A percentile compares a stretch with the other conserved stretches of the same genome.
Conservation (phyloP, 2,797 vertebrate species). For the Rhodeus uyekii region DNA sequence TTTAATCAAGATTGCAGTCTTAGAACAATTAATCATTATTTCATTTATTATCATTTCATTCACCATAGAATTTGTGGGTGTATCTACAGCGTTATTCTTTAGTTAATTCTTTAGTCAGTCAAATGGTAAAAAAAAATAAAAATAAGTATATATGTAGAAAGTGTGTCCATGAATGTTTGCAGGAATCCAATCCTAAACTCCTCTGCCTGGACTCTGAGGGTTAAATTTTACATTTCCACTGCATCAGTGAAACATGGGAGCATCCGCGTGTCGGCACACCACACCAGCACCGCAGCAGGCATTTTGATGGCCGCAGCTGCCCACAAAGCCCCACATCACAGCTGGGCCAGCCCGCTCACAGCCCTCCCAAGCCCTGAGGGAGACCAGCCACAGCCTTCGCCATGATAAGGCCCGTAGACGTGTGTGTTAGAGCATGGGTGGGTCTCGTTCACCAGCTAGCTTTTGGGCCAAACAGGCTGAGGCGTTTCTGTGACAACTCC, state of each 20-base stretch:
- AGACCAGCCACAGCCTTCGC: constrained; percentile 31
- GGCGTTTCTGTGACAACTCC: constrained; percentile 17
- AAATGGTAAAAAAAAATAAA: constrained; percentile 1
- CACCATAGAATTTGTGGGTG: neutral
- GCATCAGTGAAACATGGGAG: constrained; percentile 34
- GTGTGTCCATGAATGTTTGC: neutral
- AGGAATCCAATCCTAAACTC: neutral
- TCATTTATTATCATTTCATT: no score
- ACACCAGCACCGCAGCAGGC: constrained; percentile 39
- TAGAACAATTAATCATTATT: neutral
- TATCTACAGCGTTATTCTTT: neutral
- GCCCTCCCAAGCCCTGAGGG: constrained; percentile 45
- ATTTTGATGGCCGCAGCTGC: constrained; percentile 33
- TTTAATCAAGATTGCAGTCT: neutral
- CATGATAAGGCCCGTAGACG: constrained; percentile 36
- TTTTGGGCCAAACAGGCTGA: constrained; percentile 13
- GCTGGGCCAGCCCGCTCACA: constrained; percentile 8
- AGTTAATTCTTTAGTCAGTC: constrained; percentile 7
- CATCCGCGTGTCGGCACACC: constrained; percentile 41
- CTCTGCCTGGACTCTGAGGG: neutral
- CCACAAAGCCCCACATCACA: constrained; percentile 42
- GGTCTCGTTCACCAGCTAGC: constrained; percentile 20
- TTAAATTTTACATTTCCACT: constrained; percentile 40
- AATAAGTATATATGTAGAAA: no score
- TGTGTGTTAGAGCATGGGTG: constrained; percentile 22